These are phyloP conservation scores for Hyposoter dolosus DNA, from an alignment of 2,888 invertebrate species.

Conservation along the genomic window DNA sequence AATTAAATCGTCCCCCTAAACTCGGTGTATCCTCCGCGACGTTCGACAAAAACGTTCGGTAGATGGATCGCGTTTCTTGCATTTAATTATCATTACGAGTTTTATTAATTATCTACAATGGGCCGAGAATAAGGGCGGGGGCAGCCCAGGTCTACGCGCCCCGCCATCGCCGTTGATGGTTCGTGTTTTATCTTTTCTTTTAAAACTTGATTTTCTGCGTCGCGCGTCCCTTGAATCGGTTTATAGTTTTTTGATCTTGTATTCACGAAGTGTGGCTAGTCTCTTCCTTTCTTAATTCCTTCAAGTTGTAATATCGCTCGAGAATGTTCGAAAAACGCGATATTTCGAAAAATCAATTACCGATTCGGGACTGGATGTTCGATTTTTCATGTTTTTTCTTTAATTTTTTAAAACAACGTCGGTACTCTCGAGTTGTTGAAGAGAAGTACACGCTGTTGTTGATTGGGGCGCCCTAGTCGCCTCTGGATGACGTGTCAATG, in stretches of 20 bases:
- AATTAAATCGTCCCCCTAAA: slow-evolving; percentile 74
- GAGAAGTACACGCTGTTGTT: slow-evolving; percentile 34
- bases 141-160: slow-evolving; percentile 85
- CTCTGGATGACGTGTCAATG: slow-evolving; percentile 62
- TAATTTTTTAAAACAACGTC: neutral
- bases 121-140: slow-evolving; percentile 84
- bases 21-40: slow-evolving; percentile 73
- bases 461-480: slow-evolving; percentile 29
- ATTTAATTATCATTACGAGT: slow-evolving; percentile 78
- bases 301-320: slow-evolving; percentile 21
- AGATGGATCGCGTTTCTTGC: slow-evolving; percentile 67
- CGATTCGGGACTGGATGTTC: slow-evolving; percentile 51
- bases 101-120: slow-evolving; percentile 84
- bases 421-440: slow-evolving; percentile 33
- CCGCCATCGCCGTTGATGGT: slow-evolving; percentile 84
- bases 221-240: slow-evolving; percentile 80
- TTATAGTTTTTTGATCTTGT: slow-evolving; percentile 24
- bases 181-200: slow-evolving; percentile 67
- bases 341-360: slow-evolving; percentile 40
- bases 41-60: slow-evolving; percentile 67
- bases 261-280: slow-evolving; percentile 56
- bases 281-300: slow-evolving; percentile 23
- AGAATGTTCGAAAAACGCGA: slow-evolving; percentile 1
- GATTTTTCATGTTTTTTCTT: slow-evolving; percentile 35
- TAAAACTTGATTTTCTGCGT: slow-evolving; percentile 72